These are phyloP conservation scores for Ochropleura leucogaster DNA, from an alignment of 2,888 invertebrate species.

Conservation along the genomic window DNA sequence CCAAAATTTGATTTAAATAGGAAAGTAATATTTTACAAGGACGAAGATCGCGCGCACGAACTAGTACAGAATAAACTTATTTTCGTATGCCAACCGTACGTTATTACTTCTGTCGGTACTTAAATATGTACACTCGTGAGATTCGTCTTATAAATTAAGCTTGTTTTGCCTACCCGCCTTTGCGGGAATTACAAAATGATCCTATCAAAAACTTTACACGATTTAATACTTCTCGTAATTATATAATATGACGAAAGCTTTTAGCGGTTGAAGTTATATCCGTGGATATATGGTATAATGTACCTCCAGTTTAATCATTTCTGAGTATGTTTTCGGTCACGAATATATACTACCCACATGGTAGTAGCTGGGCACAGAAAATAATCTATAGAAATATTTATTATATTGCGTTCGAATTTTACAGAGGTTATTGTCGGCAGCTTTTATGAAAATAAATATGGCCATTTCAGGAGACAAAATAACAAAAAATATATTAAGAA, in stretches of 20 bases:
- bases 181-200: slow-evolving; percentile 49
- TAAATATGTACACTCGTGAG: slow-evolving; percentile 21
- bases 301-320: slow-evolving; percentile 12
- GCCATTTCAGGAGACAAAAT: too few relatives aligned
- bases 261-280: slow-evolving; percentile 2
- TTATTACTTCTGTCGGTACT: neutral
- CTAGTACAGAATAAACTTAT: neutral
- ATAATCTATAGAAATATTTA: neutral
- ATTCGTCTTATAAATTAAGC: slow-evolving; percentile 44
- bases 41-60: too few relatives aligned
- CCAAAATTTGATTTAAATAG: too few relatives aligned
- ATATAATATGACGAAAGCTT: slow-evolving; percentile 31
- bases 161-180: slow-evolving; percentile 32
- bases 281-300: neutral
- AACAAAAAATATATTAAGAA: neutral
- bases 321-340: neutral
- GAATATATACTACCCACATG: neutral
- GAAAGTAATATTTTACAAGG: too few relatives aligned
- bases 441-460: neutral
- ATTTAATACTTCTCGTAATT: slow-evolving; percentile 38
- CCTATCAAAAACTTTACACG: slow-evolving; percentile 50
- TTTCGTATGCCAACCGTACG: slow-evolving; percentile 5
- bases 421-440: neutral
- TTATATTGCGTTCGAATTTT: neutral
- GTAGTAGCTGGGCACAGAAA: neutral